Percentiles rank a stretch among this genome's conserved stretches.
Conservation (phyloP, 1,140 invertebrate species). For the Geopemphigus sp. region DNA sequence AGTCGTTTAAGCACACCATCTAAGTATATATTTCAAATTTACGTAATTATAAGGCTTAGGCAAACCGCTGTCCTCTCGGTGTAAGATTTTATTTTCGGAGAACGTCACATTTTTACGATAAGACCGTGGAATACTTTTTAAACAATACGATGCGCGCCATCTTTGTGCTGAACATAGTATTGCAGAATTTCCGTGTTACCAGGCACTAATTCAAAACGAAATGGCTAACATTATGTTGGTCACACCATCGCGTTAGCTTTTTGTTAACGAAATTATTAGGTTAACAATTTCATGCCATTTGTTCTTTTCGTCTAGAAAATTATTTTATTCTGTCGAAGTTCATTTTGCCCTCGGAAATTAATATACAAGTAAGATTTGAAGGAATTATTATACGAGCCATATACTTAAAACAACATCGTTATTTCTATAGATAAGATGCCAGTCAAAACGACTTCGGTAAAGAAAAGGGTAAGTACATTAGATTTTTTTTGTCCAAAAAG, state of each 20-base stretch:
- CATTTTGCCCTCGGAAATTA: background rate
- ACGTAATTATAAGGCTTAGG: too few species aligned
- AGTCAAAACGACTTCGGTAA: constrained; percentile 42
- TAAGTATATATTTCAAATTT: too few species aligned
- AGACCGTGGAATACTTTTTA: too few species aligned
- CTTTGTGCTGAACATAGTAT: too few species aligned
- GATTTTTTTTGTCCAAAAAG: too few species aligned
- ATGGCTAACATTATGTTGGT: constrained; percentile 21
- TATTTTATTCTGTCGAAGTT: background rate
- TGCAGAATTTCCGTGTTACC: too few species aligned
- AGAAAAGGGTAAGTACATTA: constrained; percentile 31
- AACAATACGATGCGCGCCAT: too few species aligned
- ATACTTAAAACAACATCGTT: background rate
- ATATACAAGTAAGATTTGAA: background rate
- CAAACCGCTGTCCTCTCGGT: too few species aligned
- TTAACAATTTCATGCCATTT: constrained; percentile 31
- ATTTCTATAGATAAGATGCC: constrained; percentile 25
- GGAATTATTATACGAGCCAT: background rate
- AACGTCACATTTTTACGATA: too few species aligned
- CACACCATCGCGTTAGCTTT: background rate
- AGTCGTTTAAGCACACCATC: too few species aligned
- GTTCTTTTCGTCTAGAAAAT: constrained; percentile 3
- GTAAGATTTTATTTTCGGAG: too few species aligned
- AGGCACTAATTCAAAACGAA: too few species aligned
- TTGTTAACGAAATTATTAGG: constrained; percentile 31